These are phyloP conservation scores for Bothrops jararaca DNA, from an alignment of 2,113 vertebrate species.

Conservation along the genomic window DNA sequence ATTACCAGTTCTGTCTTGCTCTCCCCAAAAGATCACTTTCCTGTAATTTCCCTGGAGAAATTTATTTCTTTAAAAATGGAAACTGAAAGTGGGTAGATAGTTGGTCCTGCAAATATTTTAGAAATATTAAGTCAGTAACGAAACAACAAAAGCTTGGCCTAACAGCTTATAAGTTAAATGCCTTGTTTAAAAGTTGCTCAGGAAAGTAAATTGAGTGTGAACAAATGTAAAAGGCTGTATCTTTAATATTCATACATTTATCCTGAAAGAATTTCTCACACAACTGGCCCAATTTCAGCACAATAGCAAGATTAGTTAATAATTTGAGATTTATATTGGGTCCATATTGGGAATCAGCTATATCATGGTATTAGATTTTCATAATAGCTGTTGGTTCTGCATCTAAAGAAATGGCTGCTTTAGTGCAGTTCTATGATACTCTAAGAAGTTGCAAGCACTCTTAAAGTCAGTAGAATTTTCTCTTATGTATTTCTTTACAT, in stretches of 20 bases:
- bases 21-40: neutral
- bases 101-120: neutral
- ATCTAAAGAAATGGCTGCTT: neutral
- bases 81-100: neutral
- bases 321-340: neutral
- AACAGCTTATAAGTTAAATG: neutral
- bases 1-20: neutral
- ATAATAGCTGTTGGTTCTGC: neutral
- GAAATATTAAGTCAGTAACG: neutral
- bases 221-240: neutral
- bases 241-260: neutral
- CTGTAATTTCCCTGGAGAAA: neutral
- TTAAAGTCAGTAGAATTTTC: neutral
- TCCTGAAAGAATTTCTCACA: neutral
- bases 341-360: neutral
- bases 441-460: neutral
- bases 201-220: neutral
- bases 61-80: neutral
- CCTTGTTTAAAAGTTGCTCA: neutral
- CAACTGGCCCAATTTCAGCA: neutral
- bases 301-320: neutral
- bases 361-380: neutral
- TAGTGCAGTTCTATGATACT: neutral
- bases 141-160: neutral
- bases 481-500: neutral